Base-by-base conservation (phyloP, 2,888 invertebrate species). In the Rhamnusium bicolor region DNA sequence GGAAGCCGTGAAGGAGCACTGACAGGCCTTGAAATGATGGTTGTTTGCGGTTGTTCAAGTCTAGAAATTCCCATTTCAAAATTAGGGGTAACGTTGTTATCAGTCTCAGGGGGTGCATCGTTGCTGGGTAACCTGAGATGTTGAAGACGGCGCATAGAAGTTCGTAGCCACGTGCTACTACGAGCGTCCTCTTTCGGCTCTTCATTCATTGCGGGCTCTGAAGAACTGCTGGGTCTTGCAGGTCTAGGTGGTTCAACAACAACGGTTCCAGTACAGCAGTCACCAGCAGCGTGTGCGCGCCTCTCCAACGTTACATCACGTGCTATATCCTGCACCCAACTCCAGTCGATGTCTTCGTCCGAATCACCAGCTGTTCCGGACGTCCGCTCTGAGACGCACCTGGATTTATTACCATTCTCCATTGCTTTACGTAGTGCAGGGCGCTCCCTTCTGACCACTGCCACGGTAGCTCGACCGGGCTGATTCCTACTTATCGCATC, bases 101-200 rank as follows among this genome's bases (percentile, higher is more conserved):
- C 71, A 54, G 40, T 74, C 69, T 63, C 69, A n/a, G 27, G 60
- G 12, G 63, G 62, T 56, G 56, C 69, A 18, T 80, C 82, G 61
- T 82, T 84, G 76, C 81, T 89, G n/a, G 90, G 89, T 47, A 91
- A 80, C 54, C 89, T 86, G 69, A 91, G 84, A 77, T 90, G 91
- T 29, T 89, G 89, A 65, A 91, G 84, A 14, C 91, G 87, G 68
- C 91, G 87, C 91, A 91, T 91, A 27, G 91, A 91, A 58, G 88
- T 89, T 72, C 91, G 89, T 80, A 91, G 84, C 91, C 91, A 91
- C 71, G 89, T 87, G 77, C 71, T 75, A 80, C 84, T 73, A 83
- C 80, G 73, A 78, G 58, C 69, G 65, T 75, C 79, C 12, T 77
- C 78, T 67, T 83, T 83, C 7, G 80, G 81, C 72, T 79, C 78